Evolutionary conservation across 1,140 invertebrate species (phyloP), one percentile per base, ranked within the genome.

Genomic region (Neomicropteryx cornuta): DNA sequence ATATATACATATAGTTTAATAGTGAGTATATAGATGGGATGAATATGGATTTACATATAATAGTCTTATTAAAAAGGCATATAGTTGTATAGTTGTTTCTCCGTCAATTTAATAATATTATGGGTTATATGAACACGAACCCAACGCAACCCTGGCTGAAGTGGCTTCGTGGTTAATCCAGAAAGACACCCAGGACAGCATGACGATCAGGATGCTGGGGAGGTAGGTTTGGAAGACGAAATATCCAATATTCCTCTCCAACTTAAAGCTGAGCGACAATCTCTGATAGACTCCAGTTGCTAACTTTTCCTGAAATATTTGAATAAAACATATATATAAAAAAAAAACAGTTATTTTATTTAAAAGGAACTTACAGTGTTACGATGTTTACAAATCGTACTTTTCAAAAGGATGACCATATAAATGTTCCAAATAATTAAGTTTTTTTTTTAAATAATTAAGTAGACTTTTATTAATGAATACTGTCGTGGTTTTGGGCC

Each of bases 111-210:
- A 13, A 14, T 31, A 5, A 31, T 5, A 14, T 5, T 5, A 5
- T 31, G 18, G 18, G 13, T 5, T 31, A 31, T 31, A 31, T 31
- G 18, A 14, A 31, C 18, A 31, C 18, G 18, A 14, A 49, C 88
- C 87, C 50, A 76, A 57, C 24, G 75, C 73, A 4, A 79, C 76
- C 45, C 77, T 66, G 14, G 76, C 76, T 37, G 75, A 77, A 1
- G 92, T 96, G 1, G 92, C 92, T 55, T 97, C 92, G 31, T 92
- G 76, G 64, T 96, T 92, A 20, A 95, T 90, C 89, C 91, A 97
- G 57, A 97, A 97, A 0, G 89, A 92, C 0, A 97, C 91, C 90
- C 91, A 97, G 2, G 90, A 95, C 0, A 97, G 70, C 49, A 95
- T 87, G 3, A 96, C 92, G 45, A 97, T 92, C 22, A 97, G 70